These are phyloP conservation scores for Platyrinchus mystaceus DNA, from an alignment of 2,797 vertebrate genomes.

Conservation along the genomic window DNA sequence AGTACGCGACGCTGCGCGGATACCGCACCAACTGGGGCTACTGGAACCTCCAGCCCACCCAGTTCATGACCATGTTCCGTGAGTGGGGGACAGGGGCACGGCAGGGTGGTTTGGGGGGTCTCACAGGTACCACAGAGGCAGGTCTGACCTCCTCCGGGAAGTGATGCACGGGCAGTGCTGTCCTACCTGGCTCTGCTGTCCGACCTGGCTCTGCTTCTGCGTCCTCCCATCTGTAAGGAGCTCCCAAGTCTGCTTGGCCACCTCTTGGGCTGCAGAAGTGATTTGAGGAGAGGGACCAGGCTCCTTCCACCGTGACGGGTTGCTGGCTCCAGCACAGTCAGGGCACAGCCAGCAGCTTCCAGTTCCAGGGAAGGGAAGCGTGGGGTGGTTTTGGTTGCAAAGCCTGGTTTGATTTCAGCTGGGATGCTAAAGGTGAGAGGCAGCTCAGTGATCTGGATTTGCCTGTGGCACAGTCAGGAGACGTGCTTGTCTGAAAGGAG, in stretches of 20 bases:
- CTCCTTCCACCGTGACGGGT: fast-evolving
- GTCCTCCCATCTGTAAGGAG: not conserved
- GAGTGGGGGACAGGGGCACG: slow-evolving; percentile 44
- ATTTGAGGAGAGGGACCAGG: not conserved
- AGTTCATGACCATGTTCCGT: slow-evolving; percentile 99
- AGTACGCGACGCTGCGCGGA: slow-evolving; percentile 90
- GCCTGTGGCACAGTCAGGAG: not conserved
- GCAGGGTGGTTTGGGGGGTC: fast-evolving
- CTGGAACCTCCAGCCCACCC: slow-evolving; percentile 92
- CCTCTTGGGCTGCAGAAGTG: not conserved
- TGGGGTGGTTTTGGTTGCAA: not conserved
- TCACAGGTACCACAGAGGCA: fast-evolving
- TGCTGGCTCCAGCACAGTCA: not conserved
- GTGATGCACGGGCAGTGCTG: fast-evolving
- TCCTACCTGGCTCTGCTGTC: fast-evolving
- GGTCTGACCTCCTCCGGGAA: not conserved
- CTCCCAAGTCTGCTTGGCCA: not conserved
- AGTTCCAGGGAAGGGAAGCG: fast-evolving
- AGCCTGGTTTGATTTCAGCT: not conserved
- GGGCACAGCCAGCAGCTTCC: not conserved
- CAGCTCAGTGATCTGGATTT: not conserved
- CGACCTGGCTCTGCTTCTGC: fast-evolving
- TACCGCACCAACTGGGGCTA: slow-evolving; percentile 98
- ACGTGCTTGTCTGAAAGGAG: not conserved
- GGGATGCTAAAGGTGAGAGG: not conserved